These are phyloP conservation scores for Drosophila falleni DNA, from an alignment of 2,888 invertebrate genomes.

Conservation along the genomic window DNA sequence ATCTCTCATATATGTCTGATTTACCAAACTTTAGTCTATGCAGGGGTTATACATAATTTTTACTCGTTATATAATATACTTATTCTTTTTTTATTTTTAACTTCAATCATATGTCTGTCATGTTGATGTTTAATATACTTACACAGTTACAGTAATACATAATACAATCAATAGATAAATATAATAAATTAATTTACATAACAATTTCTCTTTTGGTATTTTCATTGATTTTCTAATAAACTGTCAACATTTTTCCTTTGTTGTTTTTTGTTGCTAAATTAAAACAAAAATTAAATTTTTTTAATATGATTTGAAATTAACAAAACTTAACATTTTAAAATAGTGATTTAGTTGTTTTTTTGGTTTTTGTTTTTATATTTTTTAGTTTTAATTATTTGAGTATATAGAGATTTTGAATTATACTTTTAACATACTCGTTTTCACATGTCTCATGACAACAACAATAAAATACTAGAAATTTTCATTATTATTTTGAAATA, in stretches of 20 bases:
- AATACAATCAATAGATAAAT: constrained; percentile 62
- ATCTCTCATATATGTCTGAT: constrained; percentile 54
- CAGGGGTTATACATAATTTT: constrained; percentile 69
- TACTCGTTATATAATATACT: constrained; percentile 53
- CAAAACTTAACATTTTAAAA: constrained; percentile 63
- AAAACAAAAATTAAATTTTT: constrained; percentile 8
- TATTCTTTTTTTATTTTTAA: constrained; percentile 40
- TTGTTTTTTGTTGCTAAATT: neutral
- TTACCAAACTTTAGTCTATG: constrained; percentile 71
- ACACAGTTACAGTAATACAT: constrained; percentile 67
- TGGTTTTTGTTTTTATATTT: constrained; percentile 22
- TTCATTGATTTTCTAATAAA: constrained; percentile 66
- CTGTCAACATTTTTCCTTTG: constrained; percentile 51
- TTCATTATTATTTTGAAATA: constrained; percentile 33
- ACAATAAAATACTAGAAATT: constrained; percentile 56
- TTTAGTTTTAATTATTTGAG: constrained; percentile 53
- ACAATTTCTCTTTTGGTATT: constrained; percentile 68
- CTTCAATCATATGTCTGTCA: constrained; percentile 44
- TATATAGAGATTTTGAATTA: constrained; percentile 57
- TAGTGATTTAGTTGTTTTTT: constrained; percentile 31
- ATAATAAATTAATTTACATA: constrained; percentile 84
- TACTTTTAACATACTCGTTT: constrained; percentile 60
- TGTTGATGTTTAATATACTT: constrained; percentile 60
- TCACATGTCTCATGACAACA: constrained; percentile 57
- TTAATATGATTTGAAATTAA: constrained; percentile 41